These are phyloP conservation scores for Leptodactylus fallax DNA, from an alignment of 2,797 vertebrate genomes.

Conservation along the genomic window DNA sequence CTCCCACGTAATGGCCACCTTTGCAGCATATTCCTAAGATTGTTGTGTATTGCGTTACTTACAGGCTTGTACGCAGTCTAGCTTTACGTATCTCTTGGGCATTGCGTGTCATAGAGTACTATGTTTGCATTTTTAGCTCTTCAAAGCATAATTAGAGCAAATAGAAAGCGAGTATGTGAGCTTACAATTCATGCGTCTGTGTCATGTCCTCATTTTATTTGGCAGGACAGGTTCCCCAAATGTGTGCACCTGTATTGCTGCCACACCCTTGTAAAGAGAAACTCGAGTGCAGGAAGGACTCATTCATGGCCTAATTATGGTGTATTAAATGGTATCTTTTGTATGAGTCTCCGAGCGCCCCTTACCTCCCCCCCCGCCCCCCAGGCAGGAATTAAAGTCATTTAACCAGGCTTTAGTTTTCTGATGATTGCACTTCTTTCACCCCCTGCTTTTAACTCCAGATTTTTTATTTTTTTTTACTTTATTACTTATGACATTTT, in stretches of 20 bases:
- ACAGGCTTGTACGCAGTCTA: neutral
- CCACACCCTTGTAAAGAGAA: constrained; percentile 23
- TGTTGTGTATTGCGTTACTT: neutral
- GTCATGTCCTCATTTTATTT: constrained; percentile 25
- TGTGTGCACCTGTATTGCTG: constrained; percentile 28
- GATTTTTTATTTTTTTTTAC: too few relatives aligned
- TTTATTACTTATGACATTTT: too few relatives aligned
- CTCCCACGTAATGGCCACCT: too few relatives aligned
- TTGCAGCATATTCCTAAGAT: too few relatives aligned
- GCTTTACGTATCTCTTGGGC: neutral
- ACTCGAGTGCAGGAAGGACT: neutral
- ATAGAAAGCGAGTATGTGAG: constrained; percentile 10
- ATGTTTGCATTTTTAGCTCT: constrained; percentile 10
- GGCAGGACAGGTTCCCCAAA: constrained; percentile 43
- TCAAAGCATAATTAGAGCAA: constrained; percentile 30
- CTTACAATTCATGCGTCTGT: constrained; percentile 11
- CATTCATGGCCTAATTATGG: constrained; percentile 40
- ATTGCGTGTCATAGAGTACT: neutral
- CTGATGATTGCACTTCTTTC: neutral
- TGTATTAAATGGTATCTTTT: constrained; percentile 27
- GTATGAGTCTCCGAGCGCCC: neutral
- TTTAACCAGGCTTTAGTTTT: constrained; percentile 18
- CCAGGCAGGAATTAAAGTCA: constrained; percentile 2
- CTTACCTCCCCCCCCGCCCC: neutral
- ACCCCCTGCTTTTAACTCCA: too few relatives aligned